Base-by-base conservation (phyloP, 2,797 vertebrate species). In the Austrolebias charrua region DNA sequence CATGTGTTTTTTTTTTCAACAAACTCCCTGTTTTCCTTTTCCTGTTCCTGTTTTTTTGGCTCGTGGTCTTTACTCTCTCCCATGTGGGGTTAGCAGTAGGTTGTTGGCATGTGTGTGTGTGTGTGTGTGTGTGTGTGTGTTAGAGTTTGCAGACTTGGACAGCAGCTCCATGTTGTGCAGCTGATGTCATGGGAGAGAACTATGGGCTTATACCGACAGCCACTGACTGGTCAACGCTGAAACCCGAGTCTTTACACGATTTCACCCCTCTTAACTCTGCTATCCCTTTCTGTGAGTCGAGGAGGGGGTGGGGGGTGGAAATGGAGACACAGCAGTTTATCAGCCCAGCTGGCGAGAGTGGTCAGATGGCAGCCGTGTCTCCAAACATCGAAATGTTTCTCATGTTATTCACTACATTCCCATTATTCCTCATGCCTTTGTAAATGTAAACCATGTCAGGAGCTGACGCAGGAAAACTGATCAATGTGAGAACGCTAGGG, bases 161-260 rank as follows among this genome's bases (percentile, higher is more conserved):
- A 75, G 79, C 58, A 57, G 78, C 50, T 43, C 71, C 51, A 15
- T 81, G 77, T 80, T 83, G 82, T 74, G 65, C 19, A n/a, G 81
- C 83, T 92, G 89, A 92, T 88, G 89, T 91, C 89, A 91, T 88
- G 89, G 88, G 88, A 89, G 83, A 81, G 70, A 73, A 59, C 78
- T 73, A 47, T 63, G 58, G 81, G 77, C 80, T 79, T 80, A 73
- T 66, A 63, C 60, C 78, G 79, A 69, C 74, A 58, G 78, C 79
- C 73, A 73, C 66, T 66, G 73, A 80, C 77, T 81, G 80, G 80
- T 87, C 86, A 74, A 68, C 67, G 18, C 66, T 85, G 89, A 88
- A 90, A 90, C 73, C 61, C 3, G 80, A 91, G 84, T 78, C 75
- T 38, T 48, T 55, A 74, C 79, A 78, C 76, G 86, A 90, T 90